These are phyloP conservation scores for Megamerina dolium DNA, from an alignment of 2,888 invertebrate species.

Conservation along the genomic window DNA sequence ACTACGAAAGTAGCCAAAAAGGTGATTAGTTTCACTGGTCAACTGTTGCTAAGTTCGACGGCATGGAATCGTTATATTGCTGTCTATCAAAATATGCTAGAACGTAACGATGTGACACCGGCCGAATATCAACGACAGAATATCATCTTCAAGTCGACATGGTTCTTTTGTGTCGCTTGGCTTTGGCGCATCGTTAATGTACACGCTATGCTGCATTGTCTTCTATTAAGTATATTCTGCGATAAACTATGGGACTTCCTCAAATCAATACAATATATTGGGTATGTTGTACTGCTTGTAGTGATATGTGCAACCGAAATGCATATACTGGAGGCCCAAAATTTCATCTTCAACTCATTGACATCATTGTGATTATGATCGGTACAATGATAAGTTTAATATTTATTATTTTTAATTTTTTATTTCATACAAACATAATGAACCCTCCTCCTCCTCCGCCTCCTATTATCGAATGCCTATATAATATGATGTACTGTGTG, in stretches of 20 bases:
- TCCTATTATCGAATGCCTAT: too few relatives aligned
- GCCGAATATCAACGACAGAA: constrained; percentile 55
- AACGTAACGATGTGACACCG: constrained; percentile 56
- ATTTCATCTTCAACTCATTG: constrained; percentile 52
- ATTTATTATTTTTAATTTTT: too few relatives aligned
- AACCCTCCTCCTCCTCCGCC: too few relatives aligned
- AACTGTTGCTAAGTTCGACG: constrained; percentile 66
- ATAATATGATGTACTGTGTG: too few relatives aligned
- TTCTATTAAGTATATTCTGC: constrained; percentile 72
- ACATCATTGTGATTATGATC: too few relatives aligned
- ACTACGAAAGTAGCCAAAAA: constrained; percentile 62
- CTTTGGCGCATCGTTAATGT: constrained; percentile 75
- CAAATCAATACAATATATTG: constrained; percentile 62
- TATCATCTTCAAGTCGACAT: constrained; percentile 61
- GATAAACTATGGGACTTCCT: constrained; percentile 77
- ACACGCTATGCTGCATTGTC: constrained; percentile 67
- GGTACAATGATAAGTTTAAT: too few relatives aligned
- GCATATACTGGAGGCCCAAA: constrained; percentile 59
- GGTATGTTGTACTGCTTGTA: constrained; percentile 62
- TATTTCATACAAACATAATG: too few relatives aligned
- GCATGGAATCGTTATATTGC: constrained; percentile 83
- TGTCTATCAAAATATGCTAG: constrained; percentile 70
- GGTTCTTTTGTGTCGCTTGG: constrained; percentile 67
- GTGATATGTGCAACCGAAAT: constrained; percentile 67
- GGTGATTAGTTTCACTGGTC: constrained; percentile 61